phyloP scores from a whole-genome alignment of 2,888 invertebrate species.

The Apamea monoglypha region DNA sequence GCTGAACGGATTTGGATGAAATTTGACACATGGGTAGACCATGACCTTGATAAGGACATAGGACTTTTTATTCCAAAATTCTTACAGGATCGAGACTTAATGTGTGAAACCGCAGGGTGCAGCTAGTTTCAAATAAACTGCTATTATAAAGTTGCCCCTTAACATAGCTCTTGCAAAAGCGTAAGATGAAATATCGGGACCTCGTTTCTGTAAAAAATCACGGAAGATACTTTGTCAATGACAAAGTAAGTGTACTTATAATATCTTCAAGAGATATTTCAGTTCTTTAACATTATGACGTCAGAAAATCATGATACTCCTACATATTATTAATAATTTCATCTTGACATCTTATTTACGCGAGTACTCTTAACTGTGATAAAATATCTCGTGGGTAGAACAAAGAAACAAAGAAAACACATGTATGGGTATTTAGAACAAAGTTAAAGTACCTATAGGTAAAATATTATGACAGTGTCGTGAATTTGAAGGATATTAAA shows the following conservation, averaged over 20 bases:
- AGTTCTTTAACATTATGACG: not conserved
- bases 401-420: too few relatives aligned
- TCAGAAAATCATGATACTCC: not conserved
- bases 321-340: not conserved
- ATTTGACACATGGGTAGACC: too few relatives aligned
- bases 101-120: too few relatives aligned
- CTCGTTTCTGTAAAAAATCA: not conserved
- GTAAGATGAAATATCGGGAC: not conserved
- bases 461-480: not conserved
- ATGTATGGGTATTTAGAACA: too few relatives aligned
- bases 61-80: not conserved
- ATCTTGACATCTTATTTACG: not conserved
- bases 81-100: too few relatives aligned
- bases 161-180: not conserved
- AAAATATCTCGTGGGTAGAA: not conserved
- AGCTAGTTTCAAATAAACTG: not conserved
- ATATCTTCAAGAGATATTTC: not conserved
- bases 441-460: not conserved
- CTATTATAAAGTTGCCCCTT: not conserved
- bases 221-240: not conserved
- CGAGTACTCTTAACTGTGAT: not conserved
- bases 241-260: slow-evolving; percentile 9
- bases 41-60: too few relatives aligned
- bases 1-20: too few relatives aligned
- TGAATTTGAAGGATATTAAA: not conserved